phyloP scores from a whole-genome alignment of 1,140 invertebrate genomes.

The Procambarus clarkii region DNA sequence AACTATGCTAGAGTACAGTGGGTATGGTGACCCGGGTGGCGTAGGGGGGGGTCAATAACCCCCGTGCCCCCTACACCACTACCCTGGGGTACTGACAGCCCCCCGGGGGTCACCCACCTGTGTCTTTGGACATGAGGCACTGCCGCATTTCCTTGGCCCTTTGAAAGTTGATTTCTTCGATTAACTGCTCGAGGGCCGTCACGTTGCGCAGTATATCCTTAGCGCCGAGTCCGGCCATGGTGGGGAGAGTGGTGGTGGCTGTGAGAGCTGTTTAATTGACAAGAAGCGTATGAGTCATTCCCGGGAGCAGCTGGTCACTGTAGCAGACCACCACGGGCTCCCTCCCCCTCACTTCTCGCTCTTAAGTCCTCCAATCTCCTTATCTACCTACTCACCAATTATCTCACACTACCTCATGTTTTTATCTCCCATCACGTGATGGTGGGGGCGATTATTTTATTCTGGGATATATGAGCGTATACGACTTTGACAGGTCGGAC shows the following conservation, averaged over 20 bases:
- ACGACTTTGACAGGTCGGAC: not conserved
- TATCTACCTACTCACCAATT: no score
- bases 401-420: not conserved
- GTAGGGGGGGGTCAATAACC: no score
- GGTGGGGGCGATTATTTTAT: no score
- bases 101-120: conserved; percentile 36
- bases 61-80: no score
- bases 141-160: conserved; percentile 92
- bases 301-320: not conserved
- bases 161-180: conserved; percentile 93
- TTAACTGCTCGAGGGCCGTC: conserved; percentile 87
- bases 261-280: not conserved
- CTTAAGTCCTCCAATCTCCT: no score
- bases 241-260: not conserved
- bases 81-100: no score
- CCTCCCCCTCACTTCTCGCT: not conserved
- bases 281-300: not conserved
- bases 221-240: conserved; percentile 70
- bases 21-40: no score
- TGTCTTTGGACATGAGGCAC: conserved; percentile 73
- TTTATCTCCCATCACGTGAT: no score
- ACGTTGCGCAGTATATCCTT: conserved; percentile 75
- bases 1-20: no score
- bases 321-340: not conserved
- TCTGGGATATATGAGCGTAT: not conserved